Base-by-base conservation (phyloP, 2,888 invertebrate species). In the Brenthis hecate region DNA sequence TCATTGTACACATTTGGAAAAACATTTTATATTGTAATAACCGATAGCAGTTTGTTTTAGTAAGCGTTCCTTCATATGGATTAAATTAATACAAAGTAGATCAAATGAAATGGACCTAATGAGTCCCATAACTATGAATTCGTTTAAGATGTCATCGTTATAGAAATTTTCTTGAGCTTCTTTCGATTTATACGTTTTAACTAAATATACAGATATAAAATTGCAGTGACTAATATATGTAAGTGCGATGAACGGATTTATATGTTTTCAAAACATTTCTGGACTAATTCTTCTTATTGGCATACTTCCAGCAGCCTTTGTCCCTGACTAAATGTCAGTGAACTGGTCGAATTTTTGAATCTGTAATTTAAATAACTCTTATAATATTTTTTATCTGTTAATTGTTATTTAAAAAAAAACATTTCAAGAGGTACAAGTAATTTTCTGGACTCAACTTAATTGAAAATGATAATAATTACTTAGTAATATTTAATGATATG, bases 311-410 rank as follows among this genome's bases (percentile, higher is more conserved):
- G 83, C 14, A 56, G 80, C 83, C 84, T 85, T 88, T 88, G 87
- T 88, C 80, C 81, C 79, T 79, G 80, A 80, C 81, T 79, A 76
- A 79, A 79, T 85, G 88, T 88, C 87, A 85, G 81, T 87, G 91
- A 89, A 87, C 90, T 76, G 76, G 36, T 2, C 36, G 36, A 43
- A 72, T 79, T 13, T 54, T 19, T 43, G 53, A 43, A 43, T 43
- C 11, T 43, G 36, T 43, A 11, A 3, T 43, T 43, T 11, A 1
- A 43, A 36, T 1, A 23, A 23, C 0, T 23, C 23, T 23, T 23
- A 23, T 23, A 23, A 23, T 1, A 43, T 43, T 43, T 43, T 43
- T 43, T 11, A 43, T 43, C 36, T 43, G 36, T 43, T 43, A 8
- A 43, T 43, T 43, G 11, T 43, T 4, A n/a, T n/a, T n/a, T n/a